A percentile compares a stretch with the other conserved stretches of the same genome.
Conservation (phyloP, 2,797 vertebrate genomes). For the Muscicapa striata region DNA sequence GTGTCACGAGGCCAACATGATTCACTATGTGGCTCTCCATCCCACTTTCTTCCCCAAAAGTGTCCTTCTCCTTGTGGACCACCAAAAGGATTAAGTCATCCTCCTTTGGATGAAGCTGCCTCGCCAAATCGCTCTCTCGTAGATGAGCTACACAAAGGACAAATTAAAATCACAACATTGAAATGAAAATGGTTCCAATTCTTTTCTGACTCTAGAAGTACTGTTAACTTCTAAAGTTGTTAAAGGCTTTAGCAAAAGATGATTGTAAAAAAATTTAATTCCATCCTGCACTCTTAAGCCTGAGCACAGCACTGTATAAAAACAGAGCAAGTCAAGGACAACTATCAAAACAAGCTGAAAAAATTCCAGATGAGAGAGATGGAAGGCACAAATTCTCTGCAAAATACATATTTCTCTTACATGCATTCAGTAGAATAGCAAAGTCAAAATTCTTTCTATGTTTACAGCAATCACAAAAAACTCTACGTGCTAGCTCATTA, state of each 20-base stretch:
- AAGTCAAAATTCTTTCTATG: background rate
- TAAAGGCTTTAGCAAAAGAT: background rate
- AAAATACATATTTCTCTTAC: background rate
- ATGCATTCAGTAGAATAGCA: background rate
- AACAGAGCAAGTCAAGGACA: background rate
- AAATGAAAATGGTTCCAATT: background rate
- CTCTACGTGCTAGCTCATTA: background rate
- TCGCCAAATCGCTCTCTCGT: conserved; percentile 65
- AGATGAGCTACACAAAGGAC: conserved; percentile 33
- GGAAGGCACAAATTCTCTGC: background rate
- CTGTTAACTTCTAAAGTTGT: background rate
- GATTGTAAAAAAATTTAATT: background rate
- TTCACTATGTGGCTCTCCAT: background rate
- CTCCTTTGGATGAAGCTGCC: conserved; percentile 83
- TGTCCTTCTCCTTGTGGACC: conserved; percentile 63
- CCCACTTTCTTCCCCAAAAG: conserved; percentile 31
- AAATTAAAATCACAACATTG: background rate
- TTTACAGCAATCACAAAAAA: background rate
- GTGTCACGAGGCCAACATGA: conserved; percentile 77
- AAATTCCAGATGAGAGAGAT: background rate
- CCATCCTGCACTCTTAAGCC: background rate
- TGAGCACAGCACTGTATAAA: background rate
- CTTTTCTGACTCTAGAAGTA: background rate
- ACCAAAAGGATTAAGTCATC: conserved; percentile 83
- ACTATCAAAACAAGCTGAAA: background rate